Evolutionary conservation across 53 echinoderm and acorn worm species (phyloP), one percentile per base, ranked within the genome.

Genomic region (Mesocentrotus franciscanus): DNA sequence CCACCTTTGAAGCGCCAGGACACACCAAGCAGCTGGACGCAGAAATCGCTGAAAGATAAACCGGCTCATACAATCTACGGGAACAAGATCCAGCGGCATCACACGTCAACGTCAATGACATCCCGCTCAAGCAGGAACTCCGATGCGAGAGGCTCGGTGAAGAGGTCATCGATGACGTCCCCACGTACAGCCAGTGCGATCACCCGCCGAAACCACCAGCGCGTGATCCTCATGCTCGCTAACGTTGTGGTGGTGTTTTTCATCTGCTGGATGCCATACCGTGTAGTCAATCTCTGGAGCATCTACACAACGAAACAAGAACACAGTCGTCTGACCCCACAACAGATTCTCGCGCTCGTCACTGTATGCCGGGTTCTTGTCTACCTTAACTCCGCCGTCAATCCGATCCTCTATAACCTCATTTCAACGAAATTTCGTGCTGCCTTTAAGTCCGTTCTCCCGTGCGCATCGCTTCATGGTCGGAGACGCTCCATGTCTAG

Each of bases 381-480:
- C 22, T 98, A 98, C 87, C 95, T 98, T 29, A 98, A 98, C 96
- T 97, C 98, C 49, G 96, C 98, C 92, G 97, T 98, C 71, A 98
- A 98, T 90, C 98, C 98, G 16, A 94, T 98, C 58, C 94, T 98
- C 61, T 98, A 98, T 81, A 98, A 98, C 93, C 96, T 97, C 81
- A 98, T 98, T 84, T 98, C 98, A 10, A 96, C 90, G 68, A 98
- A 98, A 95, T 98, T 98, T 94, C 90, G 98, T 34, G 96, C 90
- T 60, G 97, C 98, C 22, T 98, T 98, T 87, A 96, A 95, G 78
- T 96, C 97, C 10, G 97, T 97, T 59, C 90, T 97, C 49, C 60
- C 94, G 36, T 97, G 97, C 33, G 94, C 61, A 10, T 94, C 94
- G 29, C n/a, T 81, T 9, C 83, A 60, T 26, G 94, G 94, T 13